Percentiles rank a stretch among this genome's conserved stretches.
These are phyloP conservation scores for Corythornis cristatus DNA, from an alignment of 2,113 vertebrate genomes.

Conservation along the genomic window DNA sequence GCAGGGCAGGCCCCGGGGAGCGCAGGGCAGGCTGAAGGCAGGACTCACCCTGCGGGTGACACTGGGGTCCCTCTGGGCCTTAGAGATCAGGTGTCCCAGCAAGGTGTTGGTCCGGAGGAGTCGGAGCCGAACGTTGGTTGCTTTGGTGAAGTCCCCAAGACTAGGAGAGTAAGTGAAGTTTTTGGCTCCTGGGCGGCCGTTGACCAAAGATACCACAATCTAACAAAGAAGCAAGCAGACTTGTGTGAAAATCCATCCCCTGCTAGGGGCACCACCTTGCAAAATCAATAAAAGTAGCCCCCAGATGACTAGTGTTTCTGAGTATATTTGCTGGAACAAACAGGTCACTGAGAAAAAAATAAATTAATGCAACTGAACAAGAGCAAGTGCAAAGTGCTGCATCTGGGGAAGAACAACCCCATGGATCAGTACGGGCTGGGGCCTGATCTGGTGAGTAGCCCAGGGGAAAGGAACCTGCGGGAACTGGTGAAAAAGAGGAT, in stretches of 20 bases:
- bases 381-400: too few species aligned
- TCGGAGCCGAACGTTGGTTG: conserved; percentile 88
- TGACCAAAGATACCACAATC: conserved; percentile 91
- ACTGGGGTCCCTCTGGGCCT: conserved; percentile 87
- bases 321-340: background rate
- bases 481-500: too few species aligned
- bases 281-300: background rate
- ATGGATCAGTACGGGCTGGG: too few species aligned
- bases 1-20: too few species aligned
- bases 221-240: conserved; percentile 34
- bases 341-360: too few species aligned
- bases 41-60: conserved; percentile 88
- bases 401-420: too few species aligned
- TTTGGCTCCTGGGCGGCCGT: conserved; percentile 86
- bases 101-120: conserved; percentile 91
- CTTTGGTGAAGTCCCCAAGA: conserved; percentile 88
- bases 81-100: conserved; percentile 91
- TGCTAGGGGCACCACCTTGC: background rate
- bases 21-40: too few species aligned
- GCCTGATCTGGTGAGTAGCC: too few species aligned
- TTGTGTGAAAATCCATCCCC: background rate
- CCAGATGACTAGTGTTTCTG: background rate
- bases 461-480: too few species aligned
- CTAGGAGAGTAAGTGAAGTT: conserved; percentile 86
- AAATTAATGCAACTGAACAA: too few species aligned